These are phyloP conservation scores for Condylura cristata DNA, from an alignment of 2,113 vertebrate genomes.

Conservation along the genomic window DNA sequence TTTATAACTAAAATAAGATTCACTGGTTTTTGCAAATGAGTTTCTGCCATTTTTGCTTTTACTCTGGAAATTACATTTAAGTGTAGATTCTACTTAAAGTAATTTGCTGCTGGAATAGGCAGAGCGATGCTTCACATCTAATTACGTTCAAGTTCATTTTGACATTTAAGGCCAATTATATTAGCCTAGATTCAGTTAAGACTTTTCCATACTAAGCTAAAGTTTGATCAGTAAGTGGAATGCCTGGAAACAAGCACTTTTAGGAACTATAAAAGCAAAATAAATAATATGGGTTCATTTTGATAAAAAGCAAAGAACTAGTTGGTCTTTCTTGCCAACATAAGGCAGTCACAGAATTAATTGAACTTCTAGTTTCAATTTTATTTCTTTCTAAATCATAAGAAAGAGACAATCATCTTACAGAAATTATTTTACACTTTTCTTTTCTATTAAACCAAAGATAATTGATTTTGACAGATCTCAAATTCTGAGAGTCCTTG, in stretches of 20 bases:
- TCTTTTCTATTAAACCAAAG: background rate
- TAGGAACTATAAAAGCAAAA: constrained; percentile 42
- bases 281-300: constrained; percentile 46
- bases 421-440: constrained; percentile 3
- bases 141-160: constrained; percentile 64
- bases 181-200: constrained; percentile 22
- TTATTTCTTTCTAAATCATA: constrained; percentile 48
- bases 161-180: constrained; percentile 58
- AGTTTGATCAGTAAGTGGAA: constrained; percentile 50
- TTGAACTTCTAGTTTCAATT: constrained; percentile 8
- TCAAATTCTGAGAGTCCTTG: background rate
- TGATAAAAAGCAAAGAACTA: background rate
- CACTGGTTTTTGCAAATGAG: constrained; percentile 24
- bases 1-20: constrained; percentile 7
- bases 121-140: constrained; percentile 34
- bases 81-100: constrained; percentile 49
- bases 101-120: constrained; percentile 54
- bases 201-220: constrained; percentile 40
- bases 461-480: constrained; percentile 4
- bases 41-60: constrained; percentile 49
- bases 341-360: constrained; percentile 19
- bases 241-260: constrained; percentile 16
- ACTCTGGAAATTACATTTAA: constrained; percentile 60
- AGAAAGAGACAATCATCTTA: too few species aligned
- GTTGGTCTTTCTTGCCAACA: constrained; percentile 14